Percentiles rank a stretch among this genome's conserved stretches.
phyloP scores from a whole-genome alignment of 2,888 invertebrate genomes.

The Plebejus anna region DNA sequence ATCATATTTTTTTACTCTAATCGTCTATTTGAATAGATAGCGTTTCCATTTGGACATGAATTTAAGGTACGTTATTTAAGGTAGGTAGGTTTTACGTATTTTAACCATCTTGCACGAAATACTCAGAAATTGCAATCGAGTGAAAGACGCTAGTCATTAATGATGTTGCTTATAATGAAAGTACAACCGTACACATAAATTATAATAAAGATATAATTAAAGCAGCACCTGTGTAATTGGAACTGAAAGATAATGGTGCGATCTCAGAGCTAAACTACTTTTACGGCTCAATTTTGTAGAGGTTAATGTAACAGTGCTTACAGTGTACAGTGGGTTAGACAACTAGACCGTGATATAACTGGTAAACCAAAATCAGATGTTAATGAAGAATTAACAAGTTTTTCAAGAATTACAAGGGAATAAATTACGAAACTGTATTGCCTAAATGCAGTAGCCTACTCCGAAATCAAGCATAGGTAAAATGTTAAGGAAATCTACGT shows the following conservation, averaged over 20 bases:
- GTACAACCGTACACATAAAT: not conserved
- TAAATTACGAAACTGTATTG: not conserved
- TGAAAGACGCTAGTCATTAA: not conserved
- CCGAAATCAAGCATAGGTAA: too few relatives aligned
- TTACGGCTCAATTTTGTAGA: not conserved
- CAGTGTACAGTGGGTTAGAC: not conserved
- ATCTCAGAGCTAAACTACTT: not conserved
- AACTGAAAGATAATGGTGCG: constrained; percentile 12
- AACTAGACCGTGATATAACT: constrained; percentile 19
- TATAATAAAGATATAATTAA: constrained; percentile 8
- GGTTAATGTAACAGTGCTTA: constrained; percentile 13
- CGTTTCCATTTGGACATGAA: too few relatives aligned
- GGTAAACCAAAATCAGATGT: not conserved
- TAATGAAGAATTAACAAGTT: not conserved
- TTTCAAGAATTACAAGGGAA: not conserved
- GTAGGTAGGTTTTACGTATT: too few relatives aligned
- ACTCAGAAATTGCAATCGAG: not conserved
- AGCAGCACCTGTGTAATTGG: not conserved
- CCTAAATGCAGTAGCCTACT: too few relatives aligned
- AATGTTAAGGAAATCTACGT: too few relatives aligned
- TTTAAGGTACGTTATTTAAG: too few relatives aligned
- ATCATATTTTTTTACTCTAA: too few relatives aligned
- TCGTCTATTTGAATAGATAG: too few relatives aligned
- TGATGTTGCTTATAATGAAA: not conserved
- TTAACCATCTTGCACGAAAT: not conserved